Base-by-base conservation (phyloP, 1,140 invertebrate genomes). In the Drosophila kurseongensis region DNA sequence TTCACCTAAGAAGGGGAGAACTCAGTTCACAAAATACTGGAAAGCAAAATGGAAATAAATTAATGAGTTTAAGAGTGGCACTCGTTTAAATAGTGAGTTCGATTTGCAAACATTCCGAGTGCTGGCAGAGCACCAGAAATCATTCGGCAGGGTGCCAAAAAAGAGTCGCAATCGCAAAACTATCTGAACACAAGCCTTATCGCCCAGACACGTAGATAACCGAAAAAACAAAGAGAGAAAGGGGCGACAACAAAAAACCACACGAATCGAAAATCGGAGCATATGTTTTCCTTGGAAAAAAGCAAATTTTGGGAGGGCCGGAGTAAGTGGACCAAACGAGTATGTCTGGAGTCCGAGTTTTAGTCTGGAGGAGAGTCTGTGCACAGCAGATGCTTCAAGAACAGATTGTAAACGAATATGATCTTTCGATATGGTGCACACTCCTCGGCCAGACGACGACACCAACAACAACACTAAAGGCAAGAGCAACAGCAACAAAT, bases 371-470 rank as follows among this genome's bases (percentile, higher is more conserved):
- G 48, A 65, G 78, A 66, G 78, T 42, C 78, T 80, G 47, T 57
- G 79, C 62, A 65, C 81, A 85, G 81, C 82, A 86, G 83, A 88
- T 86, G 82, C 82, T 88, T 41, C 45, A 76, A 60, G 83, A 86
- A 86, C 82, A 86, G 83, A 86, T 86, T 86, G 82, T 79, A 88
- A 86, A 86, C 82, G 82, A 86, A 86, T 86, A 86, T 86, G 83
- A 86, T 86, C 80, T 88, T 86, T 88, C 72, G 79, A 84, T 83
- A 89, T 88, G 83, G 71, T 86, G 83, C 83, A 62, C 78, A 86
- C 81, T 80, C 82, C 80, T 76, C 60, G 56, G 38, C 58, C 80
- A 75, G 56, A 77, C 68, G 40, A 59, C 40, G 32, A 59, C 75
- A 18, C 50, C 77, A 50, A 48, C 58, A 69, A 45, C 58, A 78